phyloP scores from a whole-genome alignment of 2,113 vertebrate species.

The Pantherophis guttatus region DNA sequence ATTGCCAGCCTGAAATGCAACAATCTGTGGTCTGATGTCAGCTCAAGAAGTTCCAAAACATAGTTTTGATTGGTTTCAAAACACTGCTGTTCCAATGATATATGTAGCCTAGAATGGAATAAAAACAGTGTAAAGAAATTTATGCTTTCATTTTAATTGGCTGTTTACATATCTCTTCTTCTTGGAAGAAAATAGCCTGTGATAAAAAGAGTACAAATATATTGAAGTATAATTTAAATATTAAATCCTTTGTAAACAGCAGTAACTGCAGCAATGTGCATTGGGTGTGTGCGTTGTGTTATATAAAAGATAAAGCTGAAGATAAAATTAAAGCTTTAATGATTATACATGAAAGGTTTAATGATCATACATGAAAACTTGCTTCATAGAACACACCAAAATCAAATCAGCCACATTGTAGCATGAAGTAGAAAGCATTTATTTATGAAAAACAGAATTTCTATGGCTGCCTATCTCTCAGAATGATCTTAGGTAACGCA shows the following conservation, averaged over 20 bases:
- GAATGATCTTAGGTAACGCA: background rate
- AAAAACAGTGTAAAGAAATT: background rate
- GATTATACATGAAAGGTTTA: background rate
- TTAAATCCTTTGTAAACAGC: background rate
- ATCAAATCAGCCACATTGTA: background rate
- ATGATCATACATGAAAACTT: background rate
- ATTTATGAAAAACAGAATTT: background rate
- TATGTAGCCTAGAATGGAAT: background rate
- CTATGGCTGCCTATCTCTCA: background rate
- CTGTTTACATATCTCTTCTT: background rate
- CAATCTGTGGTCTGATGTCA: background rate
- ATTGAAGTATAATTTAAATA: constrained; percentile 10
- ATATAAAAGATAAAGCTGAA: background rate
- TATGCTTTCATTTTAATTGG: background rate
- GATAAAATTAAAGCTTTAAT: background rate
- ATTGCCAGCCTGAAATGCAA: background rate
- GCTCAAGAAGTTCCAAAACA: background rate
- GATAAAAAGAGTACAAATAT: background rate
- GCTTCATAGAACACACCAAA: background rate
- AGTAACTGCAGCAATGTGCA: background rate
- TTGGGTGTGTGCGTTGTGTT: background rate
- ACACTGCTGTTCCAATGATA: background rate
- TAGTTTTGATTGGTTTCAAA: background rate
- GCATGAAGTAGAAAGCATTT: background rate
- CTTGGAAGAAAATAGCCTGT: background rate